Conservation (phyloP, 2,888 invertebrate species). For the Polydrusus cervinus region DNA sequence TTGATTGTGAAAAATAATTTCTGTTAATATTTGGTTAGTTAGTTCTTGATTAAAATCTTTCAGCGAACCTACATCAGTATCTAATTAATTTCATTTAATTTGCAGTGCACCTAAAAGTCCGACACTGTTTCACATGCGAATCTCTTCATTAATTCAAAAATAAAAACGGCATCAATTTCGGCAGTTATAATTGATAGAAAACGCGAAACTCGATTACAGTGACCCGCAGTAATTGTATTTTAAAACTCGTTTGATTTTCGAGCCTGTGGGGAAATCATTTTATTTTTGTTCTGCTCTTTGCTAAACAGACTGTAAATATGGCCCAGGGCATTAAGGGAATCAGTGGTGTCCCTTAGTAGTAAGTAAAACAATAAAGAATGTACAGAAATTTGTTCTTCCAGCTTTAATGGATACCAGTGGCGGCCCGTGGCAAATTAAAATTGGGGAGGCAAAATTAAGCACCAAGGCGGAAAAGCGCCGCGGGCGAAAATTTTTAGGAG, state of each 20-base stretch:
- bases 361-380: neutral
- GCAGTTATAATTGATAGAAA: conserved; percentile 26
- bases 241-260: conserved; percentile 28
- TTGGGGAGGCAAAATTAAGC: too few species aligned
- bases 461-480: too few species aligned
- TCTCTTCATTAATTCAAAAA: conserved; percentile 21
- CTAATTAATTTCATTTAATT: too few species aligned
- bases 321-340: neutral
- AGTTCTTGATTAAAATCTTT: too few species aligned
- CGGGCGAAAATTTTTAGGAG: too few species aligned
- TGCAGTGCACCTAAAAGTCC: too few species aligned
- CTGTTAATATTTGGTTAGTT: too few species aligned
- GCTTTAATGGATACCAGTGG: too few species aligned
- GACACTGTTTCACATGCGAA: neutral
- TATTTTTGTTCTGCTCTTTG: conserved; percentile 21
- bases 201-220: conserved; percentile 26
- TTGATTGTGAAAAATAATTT: too few species aligned
- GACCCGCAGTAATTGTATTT: conserved; percentile 25
- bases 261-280: conserved; percentile 22
- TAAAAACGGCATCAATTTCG: conserved; percentile 22
- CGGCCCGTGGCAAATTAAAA: too few species aligned
- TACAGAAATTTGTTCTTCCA: neutral
- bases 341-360: neutral
- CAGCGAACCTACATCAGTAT: too few species aligned
- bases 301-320: neutral